phyloP scores from a whole-genome alignment of 2,113 vertebrate species.

The Epinephelus cyanopodus region DNA sequence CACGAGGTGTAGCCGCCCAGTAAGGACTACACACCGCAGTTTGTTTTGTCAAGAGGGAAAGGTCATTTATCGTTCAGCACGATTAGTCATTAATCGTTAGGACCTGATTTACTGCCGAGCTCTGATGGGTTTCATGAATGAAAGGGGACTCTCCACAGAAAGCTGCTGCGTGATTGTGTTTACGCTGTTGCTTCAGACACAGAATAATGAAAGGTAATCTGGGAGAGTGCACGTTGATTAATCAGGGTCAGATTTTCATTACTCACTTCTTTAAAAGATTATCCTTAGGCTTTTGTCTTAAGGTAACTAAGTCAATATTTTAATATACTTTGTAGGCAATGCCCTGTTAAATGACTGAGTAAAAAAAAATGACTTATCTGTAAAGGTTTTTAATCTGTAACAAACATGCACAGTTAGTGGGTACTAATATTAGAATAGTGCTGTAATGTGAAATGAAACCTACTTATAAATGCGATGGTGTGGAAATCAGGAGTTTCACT shows the following conservation, averaged over 20 bases:
- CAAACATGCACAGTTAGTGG: no score
- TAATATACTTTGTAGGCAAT: neutral
- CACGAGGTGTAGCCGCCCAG: neutral
- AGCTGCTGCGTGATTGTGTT: constrained; percentile 9
- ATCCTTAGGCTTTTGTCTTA: constrained; percentile 19
- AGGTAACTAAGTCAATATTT: neutral
- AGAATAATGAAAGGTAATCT: constrained; percentile 29
- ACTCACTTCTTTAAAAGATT: neutral
- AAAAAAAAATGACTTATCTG: neutral
- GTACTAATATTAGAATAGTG: neutral
- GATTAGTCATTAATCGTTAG: constrained; percentile 56
- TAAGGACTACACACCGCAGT: neutral
- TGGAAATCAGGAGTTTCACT: neutral
- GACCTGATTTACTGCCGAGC: constrained; percentile 54
- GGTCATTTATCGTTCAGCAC: constrained; percentile 43
- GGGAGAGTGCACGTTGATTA: constrained; percentile 1
- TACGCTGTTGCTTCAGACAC: neutral
- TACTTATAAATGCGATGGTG: neutral
- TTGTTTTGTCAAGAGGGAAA: constrained; percentile 49
- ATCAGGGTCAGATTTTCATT: constrained; percentile 15
- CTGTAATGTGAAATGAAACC: neutral
- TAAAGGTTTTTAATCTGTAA: no score
- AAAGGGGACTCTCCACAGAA: neutral
- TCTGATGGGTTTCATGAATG: constrained; percentile 39
- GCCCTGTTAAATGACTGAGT: neutral